Percentiles rank a stretch among this genome's conserved stretches.
Conservation (phyloP, 2,113 vertebrate genomes). For the Neofelis nebulosa region DNA sequence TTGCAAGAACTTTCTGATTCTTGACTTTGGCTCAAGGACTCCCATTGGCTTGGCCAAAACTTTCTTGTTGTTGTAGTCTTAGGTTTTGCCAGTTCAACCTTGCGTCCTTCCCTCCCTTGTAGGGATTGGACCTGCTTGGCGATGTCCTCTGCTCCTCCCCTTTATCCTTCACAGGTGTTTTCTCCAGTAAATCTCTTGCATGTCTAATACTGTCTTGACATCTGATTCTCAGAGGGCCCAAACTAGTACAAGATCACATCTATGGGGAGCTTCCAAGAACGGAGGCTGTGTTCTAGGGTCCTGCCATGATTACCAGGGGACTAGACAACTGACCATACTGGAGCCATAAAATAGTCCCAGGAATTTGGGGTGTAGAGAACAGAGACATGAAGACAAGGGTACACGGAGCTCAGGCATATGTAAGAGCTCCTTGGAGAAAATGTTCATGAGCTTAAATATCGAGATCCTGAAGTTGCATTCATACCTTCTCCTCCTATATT, state of each 20-base stretch:
- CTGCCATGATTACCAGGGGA: background rate
- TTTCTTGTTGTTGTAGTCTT: background rate
- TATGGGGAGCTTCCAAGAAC: background rate
- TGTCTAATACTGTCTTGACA: background rate
- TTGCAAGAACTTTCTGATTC: background rate
- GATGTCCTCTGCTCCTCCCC: background rate
- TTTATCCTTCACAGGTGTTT: background rate
- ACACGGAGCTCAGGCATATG: background rate
- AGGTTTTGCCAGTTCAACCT: background rate
- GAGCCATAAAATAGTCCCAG: background rate
- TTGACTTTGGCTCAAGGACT: background rate
- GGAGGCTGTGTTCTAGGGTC: background rate
- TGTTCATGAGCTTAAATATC: background rate
- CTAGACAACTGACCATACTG: background rate
- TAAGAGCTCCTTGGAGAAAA: background rate
- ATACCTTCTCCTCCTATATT: background rate
- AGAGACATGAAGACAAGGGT: background rate
- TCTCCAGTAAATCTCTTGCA: background rate
- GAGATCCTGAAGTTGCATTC: background rate
- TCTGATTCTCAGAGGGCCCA: background rate
- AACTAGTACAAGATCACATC: background rate
- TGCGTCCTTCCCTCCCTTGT: background rate
- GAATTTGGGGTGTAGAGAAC: background rate
- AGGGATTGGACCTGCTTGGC: background rate
- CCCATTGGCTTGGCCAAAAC: background rate